Percentiles rank a stretch among this genome's conserved stretches.
phyloP scores from a whole-genome alignment of 2,113 vertebrate species.

The Micronycteris hirsuta region DNA sequence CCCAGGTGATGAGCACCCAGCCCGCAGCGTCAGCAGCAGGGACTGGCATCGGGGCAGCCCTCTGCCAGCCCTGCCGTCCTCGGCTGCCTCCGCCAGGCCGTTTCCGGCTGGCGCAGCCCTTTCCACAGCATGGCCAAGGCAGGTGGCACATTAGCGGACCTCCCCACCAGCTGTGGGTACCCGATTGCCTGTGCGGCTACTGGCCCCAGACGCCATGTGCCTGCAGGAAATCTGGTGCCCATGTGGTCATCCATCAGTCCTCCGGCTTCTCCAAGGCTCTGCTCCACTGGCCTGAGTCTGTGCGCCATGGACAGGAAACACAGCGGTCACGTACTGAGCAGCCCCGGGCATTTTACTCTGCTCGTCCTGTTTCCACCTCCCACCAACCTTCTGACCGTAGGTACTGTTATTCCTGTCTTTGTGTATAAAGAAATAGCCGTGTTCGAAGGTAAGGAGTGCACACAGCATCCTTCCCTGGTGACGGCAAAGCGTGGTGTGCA shows the following conservation, averaged over 20 bases:
- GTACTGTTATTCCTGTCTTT: background rate
- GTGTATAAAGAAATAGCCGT: background rate
- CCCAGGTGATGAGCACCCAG: background rate
- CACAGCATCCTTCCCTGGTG: background rate
- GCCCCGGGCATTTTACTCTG: background rate
- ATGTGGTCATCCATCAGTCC: background rate
- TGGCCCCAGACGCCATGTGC: background rate
- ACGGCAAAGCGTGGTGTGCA: background rate
- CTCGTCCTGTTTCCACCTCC: background rate
- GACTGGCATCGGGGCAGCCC: accelerated
- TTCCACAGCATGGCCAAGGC: background rate
- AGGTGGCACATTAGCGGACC: background rate
- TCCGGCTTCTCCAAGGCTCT: background rate
- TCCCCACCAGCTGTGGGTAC: background rate
- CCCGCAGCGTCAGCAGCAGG: background rate
- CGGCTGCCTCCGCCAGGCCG: background rate
- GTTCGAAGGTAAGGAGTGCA: background rate
- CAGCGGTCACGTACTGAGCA: background rate
- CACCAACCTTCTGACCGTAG: background rate
- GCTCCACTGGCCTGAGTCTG: background rate
- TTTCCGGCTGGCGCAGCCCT: background rate
- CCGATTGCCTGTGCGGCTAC: background rate
- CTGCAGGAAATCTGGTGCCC: background rate
- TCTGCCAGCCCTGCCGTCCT: background rate
- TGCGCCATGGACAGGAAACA: background rate